These are phyloP conservation scores for Atrichornis clamosus DNA, from an alignment of 2,113 vertebrate genomes.

Conservation along the genomic window DNA sequence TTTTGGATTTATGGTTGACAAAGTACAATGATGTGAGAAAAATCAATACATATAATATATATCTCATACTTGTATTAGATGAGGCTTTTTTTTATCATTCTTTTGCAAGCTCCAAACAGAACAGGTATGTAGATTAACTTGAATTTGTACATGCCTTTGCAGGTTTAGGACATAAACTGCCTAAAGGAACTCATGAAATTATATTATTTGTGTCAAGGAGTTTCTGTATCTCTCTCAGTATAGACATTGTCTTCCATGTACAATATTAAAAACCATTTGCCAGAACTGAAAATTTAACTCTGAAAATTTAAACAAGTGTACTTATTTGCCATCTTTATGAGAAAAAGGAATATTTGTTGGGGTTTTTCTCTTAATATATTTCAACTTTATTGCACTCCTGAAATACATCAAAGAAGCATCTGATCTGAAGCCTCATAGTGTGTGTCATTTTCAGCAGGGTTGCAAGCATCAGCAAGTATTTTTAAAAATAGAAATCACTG, in stretches of 20 bases:
- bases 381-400: neutral
- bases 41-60: neutral
- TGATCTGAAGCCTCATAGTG: neutral
- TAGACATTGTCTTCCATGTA: neutral
- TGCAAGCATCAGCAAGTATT: neutral
- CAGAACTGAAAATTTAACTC: conserved; percentile 3
- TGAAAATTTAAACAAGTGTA: neutral
- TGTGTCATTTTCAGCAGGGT: neutral
- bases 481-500: neutral
- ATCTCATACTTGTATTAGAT: neutral
- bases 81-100: neutral
- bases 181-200: neutral
- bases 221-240: neutral
- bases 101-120: neutral
- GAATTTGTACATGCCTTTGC: neutral
- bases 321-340: neutral
- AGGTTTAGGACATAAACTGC: conserved; percentile 15
- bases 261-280: neutral
- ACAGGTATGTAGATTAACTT: neutral
- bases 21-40: neutral
- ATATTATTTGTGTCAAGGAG: neutral
- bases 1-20: neutral
- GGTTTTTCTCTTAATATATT: neutral
- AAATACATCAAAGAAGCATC: neutral
- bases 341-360: neutral